Evolutionary conservation across 2,113 vertebrate genomes (phyloP).

Genomic region (Bufo gargarizans): DNA sequence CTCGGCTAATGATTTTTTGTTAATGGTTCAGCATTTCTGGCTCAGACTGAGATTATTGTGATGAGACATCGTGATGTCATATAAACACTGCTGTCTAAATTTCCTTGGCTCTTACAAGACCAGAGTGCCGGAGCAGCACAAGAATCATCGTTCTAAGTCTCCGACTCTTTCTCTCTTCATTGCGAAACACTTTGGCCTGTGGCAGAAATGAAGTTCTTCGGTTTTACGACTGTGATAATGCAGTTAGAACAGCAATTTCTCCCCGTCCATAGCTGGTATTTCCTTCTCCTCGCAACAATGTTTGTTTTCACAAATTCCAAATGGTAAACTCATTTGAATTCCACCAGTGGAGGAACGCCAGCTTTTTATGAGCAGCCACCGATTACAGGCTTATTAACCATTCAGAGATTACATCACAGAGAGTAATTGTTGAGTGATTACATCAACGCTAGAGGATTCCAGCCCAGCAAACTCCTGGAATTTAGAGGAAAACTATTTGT

Average conservation of each 20-base stretch:
- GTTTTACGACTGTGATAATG: constrained; percentile 48
- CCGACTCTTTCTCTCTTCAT: background rate
- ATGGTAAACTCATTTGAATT: constrained; percentile 60
- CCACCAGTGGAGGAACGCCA: constrained; percentile 53
- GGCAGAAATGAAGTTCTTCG: background rate
- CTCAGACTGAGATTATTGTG: background rate
- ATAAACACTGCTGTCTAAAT: constrained; percentile 11
- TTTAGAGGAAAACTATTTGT: constrained; percentile 58
- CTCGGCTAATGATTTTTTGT: background rate
- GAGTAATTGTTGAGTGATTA: constrained; percentile 58
- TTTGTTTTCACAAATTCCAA: constrained; percentile 57
- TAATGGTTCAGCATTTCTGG: background rate
- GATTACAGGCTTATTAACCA: constrained; percentile 60
- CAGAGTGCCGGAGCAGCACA: background rate
- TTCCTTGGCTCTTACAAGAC: background rate
- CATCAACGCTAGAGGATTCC: constrained; percentile 56
- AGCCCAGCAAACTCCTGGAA: constrained; percentile 53
- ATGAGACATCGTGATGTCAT: background rate
- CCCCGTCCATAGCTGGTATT: constrained; percentile 43
- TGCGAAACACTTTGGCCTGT: constrained; percentile 15
- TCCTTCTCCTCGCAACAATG: constrained; percentile 48
- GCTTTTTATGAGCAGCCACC: constrained; percentile 57
- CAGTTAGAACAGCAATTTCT: constrained; percentile 28
- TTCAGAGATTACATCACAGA: constrained; percentile 59
- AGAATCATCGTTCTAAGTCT: background rate